Base-by-base conservation (phyloP, 2,113 vertebrate genomes). In the Brienomyrus brachyistius region DNA sequence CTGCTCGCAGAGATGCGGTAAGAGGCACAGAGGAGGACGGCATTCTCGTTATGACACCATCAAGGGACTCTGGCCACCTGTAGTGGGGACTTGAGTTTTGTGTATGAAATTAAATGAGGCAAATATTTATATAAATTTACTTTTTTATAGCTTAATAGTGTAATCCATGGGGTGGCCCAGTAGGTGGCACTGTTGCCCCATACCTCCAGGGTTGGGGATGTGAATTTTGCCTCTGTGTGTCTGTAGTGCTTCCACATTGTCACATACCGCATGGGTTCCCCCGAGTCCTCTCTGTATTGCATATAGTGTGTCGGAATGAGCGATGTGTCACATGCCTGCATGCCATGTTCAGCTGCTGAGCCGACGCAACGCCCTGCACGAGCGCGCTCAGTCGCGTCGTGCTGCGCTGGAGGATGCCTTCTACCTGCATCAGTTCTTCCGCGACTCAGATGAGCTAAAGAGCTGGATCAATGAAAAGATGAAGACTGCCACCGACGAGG, bases 401-500 rank as follows among this genome's bases (percentile, higher is more conserved):
- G 95, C 97, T 0, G 98, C 98, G 4, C 94, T 99, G 92, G 98
- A 99, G 0, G 98, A 99, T 91, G 99, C 98, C 11, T 99, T 99
- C 96, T 98, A 98, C 89, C 94, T 99, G 93, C 99, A 99, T 93
- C 99, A 99, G 94, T 99, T 99, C 91, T 99, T 97, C 95, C 96
- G 98, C 51, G 98, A 99, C 92, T 99, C 98, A 0, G 98, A 99
- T 90, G 98, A 99, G 92, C 97, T 99, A 4, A 99, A 99, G 95
- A 99, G 98, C 17, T 99, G 98, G 98, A 97, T 99, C 94, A 99
- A 98, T 0, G 98, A 99, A 94, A 99, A 99, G 93, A 99, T 99
- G 98, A 99, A 99, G 95, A 99, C 98, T 0, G 98, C 98, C 77
- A 99, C 98, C 0, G 98, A 99, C 62, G 98, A 99, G 90, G 97